Percentiles rank a stretch among this genome's conserved stretches.
Conservation (phyloP, 2,888 invertebrate species). For the Nebria brevicollis region DNA sequence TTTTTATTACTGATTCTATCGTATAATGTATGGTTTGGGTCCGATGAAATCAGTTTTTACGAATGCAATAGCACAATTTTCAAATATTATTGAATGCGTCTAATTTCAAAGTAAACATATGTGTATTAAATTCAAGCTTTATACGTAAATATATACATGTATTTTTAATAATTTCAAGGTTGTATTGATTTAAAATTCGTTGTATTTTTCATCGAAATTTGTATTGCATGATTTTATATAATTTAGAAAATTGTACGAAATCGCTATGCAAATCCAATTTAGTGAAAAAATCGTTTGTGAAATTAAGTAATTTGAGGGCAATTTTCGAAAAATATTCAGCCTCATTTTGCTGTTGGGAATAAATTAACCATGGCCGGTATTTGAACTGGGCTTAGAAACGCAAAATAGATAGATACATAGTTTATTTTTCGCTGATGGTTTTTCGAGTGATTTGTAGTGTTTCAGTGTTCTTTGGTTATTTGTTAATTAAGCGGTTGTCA, state of each 20-base stretch:
- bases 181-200: neutral
- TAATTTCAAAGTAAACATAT: neutral
- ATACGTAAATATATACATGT: neutral
- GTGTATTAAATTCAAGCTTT: neutral
- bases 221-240: neutral
- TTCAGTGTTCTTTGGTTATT: neutral
- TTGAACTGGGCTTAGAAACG: neutral
- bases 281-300: neutral
- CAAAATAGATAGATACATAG: neutral
- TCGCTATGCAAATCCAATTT: neutral
- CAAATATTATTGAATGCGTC: neutral
- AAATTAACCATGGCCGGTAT: neutral
- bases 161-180: neutral
- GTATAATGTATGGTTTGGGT: neutral
- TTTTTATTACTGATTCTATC: conserved; percentile 1
- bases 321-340: neutral
- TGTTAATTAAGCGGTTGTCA: neutral
- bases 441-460: neutral
- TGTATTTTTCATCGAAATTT: neutral
- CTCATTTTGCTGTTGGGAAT: neutral
- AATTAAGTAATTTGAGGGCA: neutral
- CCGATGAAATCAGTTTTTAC: conserved; percentile 1
- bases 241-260: neutral
- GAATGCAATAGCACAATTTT: neutral
- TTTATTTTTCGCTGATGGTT: neutral